Evolutionary conservation across 2,113 vertebrate species (phyloP), one percentile per base, ranked within the genome.

Genomic region (Tyrannus savana): DNA sequence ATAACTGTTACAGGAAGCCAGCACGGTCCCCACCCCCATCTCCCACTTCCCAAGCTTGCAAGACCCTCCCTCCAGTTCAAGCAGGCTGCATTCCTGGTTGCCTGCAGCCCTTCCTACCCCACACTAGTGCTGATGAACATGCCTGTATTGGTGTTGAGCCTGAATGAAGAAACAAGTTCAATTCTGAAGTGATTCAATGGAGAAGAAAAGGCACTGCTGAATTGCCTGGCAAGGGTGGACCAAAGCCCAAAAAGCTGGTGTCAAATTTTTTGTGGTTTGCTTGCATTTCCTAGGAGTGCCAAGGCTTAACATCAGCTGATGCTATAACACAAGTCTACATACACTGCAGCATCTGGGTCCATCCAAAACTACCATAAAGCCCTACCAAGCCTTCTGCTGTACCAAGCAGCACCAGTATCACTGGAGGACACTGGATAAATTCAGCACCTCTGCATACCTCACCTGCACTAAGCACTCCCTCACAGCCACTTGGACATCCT

Each of bases 1-100:
- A 97, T 97, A 97, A 95, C 81, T 68, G 49, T 15, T 83, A 96
- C 96, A 97, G 97, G 97, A 97, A 97, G 92, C 14, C 0, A 90
- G 69, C 35, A 35, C 18, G 22, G 75, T 23, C 84, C 81, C 46
- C 72, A 76, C 71, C 50, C 68, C 82, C 39, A 1, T 37, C 64
- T 66, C 73, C 84, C 90, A 42, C 31, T 68, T 79, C 55, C 50
- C 58, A 60, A 80, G 93, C 44, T 71, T 52, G 44, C 64, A 72
- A 79, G 85, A 55, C 39, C n/a, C 49, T 81, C 42, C 30, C 37
- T 86, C 59, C 62, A 56, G 58, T 4, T 66, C 62, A 44, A 59
- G 74, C 66, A 49, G 41, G 81, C 80, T 52, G 46, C 84, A 87
- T 87, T 91, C 81, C 79, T 67, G 73, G 33, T 58, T 78, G 31